Conservation (phyloP, 2,797 vertebrate species). For the Danio jaintianensis region DNA sequence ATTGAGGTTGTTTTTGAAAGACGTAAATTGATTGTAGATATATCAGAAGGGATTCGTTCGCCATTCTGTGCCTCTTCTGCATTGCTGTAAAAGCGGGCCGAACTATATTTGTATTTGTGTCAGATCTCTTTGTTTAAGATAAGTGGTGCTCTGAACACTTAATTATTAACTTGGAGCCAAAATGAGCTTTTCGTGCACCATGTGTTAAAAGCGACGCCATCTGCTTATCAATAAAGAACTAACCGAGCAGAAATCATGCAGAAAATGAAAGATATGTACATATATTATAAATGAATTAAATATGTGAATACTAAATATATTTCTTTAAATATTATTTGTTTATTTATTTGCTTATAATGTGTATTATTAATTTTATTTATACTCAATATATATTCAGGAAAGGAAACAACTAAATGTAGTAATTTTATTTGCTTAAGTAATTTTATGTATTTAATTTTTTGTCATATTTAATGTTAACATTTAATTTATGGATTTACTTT, state of each 20-base stretch:
- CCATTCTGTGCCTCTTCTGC: not conserved
- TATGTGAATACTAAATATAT: not conserved
- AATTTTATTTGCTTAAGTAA: no score
- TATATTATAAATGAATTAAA: not conserved
- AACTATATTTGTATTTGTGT: slow-evolving; percentile 30
- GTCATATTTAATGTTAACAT: no score
- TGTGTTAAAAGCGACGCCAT: slow-evolving; percentile 4
- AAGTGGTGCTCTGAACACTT: slow-evolving; percentile 22
- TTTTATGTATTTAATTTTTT: no score
- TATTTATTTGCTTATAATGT: slow-evolving; percentile 2
- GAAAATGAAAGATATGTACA: not conserved
- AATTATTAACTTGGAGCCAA: slow-evolving; percentile 35
- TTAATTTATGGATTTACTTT: no score
- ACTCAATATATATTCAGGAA: no score
- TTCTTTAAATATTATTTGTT: no score
- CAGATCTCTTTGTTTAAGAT: slow-evolving; percentile 38
- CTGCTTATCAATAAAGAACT: slow-evolving; percentile 20
- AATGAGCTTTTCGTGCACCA: not conserved
- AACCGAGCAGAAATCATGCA: not conserved
- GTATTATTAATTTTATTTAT: not conserved
- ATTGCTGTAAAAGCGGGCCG: not conserved
- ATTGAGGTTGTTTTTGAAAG: slow-evolving; percentile 41
- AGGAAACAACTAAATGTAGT: no score
- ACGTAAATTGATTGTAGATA: slow-evolving; percentile 49
- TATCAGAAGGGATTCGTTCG: slow-evolving; percentile 16